These are phyloP conservation scores for Buceros bicornis DNA, from an alignment of 2,797 vertebrate species.

Conservation along the genomic window DNA sequence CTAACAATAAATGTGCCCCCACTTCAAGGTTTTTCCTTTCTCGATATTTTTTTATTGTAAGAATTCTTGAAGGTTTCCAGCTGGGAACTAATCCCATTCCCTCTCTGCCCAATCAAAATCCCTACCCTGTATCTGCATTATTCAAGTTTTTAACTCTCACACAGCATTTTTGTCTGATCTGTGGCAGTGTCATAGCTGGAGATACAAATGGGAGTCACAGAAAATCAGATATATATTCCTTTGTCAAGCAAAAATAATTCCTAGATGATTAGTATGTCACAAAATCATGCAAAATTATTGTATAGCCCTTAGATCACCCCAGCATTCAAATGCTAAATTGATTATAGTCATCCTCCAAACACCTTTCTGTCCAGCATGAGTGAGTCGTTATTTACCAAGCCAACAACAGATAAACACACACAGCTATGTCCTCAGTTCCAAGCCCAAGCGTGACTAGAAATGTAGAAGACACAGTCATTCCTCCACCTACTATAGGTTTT, in stretches of 20 bases:
- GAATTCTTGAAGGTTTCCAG: not conserved
- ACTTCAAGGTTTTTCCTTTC: not conserved
- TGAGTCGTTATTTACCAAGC: not conserved
- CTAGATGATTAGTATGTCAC: not conserved
- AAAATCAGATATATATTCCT: not conserved
- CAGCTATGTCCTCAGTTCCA: not conserved
- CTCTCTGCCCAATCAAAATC: not conserved
- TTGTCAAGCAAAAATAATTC: not conserved
- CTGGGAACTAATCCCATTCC: not conserved
- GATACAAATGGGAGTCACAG: not conserved
- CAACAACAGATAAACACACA: not conserved
- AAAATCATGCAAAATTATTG: not conserved
- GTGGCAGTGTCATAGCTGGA: not conserved
- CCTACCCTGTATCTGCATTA: not conserved
- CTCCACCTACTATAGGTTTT: not conserved
- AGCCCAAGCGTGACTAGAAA: not conserved
- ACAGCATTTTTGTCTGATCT: not conserved
- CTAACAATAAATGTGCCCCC: not conserved
- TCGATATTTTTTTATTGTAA: not conserved
- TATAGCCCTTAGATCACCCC: not conserved
- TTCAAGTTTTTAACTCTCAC: not conserved
- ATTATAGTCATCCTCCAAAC: not conserved
- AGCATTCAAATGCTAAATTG: not conserved
- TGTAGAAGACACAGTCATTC: not conserved
- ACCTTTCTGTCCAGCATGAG: not conserved